Base-by-base conservation (phyloP, 2,797 vertebrate species). In the Clarias platycephalus region DNA sequence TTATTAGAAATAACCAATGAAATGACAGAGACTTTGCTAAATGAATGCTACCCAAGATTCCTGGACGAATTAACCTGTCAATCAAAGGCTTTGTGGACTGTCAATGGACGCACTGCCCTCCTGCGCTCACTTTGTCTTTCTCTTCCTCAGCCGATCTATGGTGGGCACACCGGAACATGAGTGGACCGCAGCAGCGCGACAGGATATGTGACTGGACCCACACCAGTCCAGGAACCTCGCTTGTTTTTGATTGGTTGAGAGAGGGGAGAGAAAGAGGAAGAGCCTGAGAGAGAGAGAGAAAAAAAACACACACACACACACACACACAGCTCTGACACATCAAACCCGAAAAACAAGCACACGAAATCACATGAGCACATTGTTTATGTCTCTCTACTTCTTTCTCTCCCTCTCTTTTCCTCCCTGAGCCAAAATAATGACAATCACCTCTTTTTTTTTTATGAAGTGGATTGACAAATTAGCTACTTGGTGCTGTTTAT, bases 131-230 rank as follows among this genome's bases (percentile, higher is more conserved):
- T 63, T 62, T 80, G 70, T 85, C 60, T 82, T 79, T 72, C 84
- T 89, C 68, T 83, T 53, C 89, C 87, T 88, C 92, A 94, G 92
- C 94, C 95, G 92, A 91, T 93, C 93, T 95, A 95, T 88, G 94
- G 93, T 80, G 91, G 92, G 75, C 93, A 91, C 91, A 91, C 93
- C 85, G 93, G 95, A 94, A 95, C 94, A 93, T 95, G 95, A 95
- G 93, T 93, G 90, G 80, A 90, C 89, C 88, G 4, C 89, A 86
- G 88, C 91, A 57, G 90, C 77, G 90, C 89, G 91, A 92, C 89
- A 89, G 90, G 91, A 93, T 90, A 68, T 91, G 90, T 86, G 93
- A 93, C 93, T 89, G 92, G 91, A 92, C 91, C 87, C 81, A 70
- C 82, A 5, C 63, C 83, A 80, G 82, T 83, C 87, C 85, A 72